Evolutionary conservation across 1,140 invertebrate species (phyloP), one percentile per base, ranked within the genome.

Genomic region (Tyrophagus putrescentiae): DNA sequence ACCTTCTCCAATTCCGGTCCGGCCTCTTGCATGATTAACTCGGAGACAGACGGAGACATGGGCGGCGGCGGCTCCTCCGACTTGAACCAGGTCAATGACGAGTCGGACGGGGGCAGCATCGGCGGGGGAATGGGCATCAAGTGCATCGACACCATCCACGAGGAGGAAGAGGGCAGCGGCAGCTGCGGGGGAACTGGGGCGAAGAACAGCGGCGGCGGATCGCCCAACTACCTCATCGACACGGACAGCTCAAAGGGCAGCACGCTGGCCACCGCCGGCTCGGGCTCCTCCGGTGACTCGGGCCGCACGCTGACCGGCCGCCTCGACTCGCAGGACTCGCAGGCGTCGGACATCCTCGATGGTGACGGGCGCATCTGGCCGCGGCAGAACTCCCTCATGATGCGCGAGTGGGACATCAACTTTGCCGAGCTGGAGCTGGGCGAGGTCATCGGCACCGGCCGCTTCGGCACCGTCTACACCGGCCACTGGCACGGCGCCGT

Each of bases 401-500:
- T 93, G 74, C 81, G 89, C 69, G 92, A 97, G 72, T 97, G 92
- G 93, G 91, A 97, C 74, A 97, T 98, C 72, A 90, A 92, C 45
- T 95, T 82, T 75, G 87, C 92, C 68, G 91, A 97, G 74, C 71
- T 98, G 48, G 82, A 82, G 65, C 79, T 94, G 68, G 81, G 82
- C 45, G 90, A 95, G 63, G 76, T 81, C 62, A 85, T 97, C 64
- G 93, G 93, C 25, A 84, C 79, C 27, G 93, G 92, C 13, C 79
- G 90, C 62, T 96, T 96, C 77, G 91, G 91, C 42, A 91, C 84
- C 9, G 93, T 98, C 23, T 90, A 88, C 62, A 81, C 88, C 67
- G 95, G 92, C 41, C 83, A 88, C 67, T 98, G 95, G 93, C 93
- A 98, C 75, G 95, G 95, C 1, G 87, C 92, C 73, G 93, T 98